Conservation (phyloP, 2,797 vertebrate genomes). For the Anguilla pacifica region DNA sequence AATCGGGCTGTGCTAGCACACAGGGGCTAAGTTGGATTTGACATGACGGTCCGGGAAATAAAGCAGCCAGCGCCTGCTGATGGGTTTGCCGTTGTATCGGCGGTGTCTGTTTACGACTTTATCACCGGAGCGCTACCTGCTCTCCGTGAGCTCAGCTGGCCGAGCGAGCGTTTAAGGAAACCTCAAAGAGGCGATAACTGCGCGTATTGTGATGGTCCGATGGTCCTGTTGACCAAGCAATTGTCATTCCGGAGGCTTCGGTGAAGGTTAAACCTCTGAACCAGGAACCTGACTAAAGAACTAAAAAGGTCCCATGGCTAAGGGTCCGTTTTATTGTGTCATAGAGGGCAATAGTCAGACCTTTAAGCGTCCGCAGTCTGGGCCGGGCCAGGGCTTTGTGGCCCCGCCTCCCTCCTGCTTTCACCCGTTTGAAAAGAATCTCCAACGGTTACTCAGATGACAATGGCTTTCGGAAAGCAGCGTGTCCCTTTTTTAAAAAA, state of each 20-base stretch:
- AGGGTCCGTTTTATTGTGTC: conserved; percentile 60
- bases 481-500: background rate
- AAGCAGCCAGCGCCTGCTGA: conserved; percentile 9
- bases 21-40: conserved; percentile 52
- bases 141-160: conserved; percentile 29
- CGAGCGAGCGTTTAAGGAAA: conserved; percentile 52
- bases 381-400: conserved; percentile 47
- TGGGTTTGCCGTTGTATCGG: background rate
- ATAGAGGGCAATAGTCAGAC: conserved; percentile 62
- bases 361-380: conserved; percentile 61
- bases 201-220: conserved; percentile 51
- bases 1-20: conserved; percentile 43
- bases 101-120: conserved; percentile 21
- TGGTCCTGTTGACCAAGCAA: conserved; percentile 44
- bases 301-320: conserved; percentile 51
- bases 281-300: conserved; percentile 53
- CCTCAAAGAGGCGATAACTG: conserved; percentile 34
- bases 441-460: background rate
- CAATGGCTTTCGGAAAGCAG: background rate
- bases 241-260: conserved; percentile 59
- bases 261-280: conserved; percentile 70
- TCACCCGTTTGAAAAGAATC: conserved; percentile 15
- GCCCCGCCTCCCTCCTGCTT: conserved; percentile 49
- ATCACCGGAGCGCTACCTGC: conserved; percentile 1
- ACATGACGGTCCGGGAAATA: conserved; percentile 29